Percentiles rank a stretch among this genome's conserved stretches.
Evolutionary conservation across 2,113 vertebrate genomes (phyloP).

Genomic region (Sisor rabdophorus): DNA sequence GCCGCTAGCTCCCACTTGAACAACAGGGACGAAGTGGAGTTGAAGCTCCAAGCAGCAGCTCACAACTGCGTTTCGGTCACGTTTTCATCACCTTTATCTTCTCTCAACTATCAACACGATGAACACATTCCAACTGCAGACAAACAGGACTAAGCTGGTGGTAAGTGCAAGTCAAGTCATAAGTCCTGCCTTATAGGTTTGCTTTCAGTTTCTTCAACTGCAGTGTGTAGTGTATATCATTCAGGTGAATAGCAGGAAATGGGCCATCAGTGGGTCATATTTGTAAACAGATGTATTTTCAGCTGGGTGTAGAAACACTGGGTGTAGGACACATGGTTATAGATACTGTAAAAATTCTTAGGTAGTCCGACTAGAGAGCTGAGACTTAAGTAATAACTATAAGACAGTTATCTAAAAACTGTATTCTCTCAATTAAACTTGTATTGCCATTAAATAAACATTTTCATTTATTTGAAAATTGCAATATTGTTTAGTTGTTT

Average conservation of each 20-base stretch:
- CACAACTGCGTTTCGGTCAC: constrained; percentile 14
- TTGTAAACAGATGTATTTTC: neutral
- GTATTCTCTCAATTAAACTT: too few relatives aligned
- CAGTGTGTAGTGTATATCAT: neutral
- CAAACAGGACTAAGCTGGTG: constrained; percentile 14
- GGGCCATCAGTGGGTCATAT: neutral
- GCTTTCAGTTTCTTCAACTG: constrained; percentile 8
- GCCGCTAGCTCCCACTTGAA: constrained; percentile 53
- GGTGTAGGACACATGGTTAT: neutral
- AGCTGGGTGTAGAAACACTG: neutral
- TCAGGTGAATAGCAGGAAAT: neutral
- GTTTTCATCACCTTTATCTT: constrained; percentile 10
- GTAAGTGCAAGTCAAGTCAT: constrained; percentile 44
- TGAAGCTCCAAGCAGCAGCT: constrained; percentile 34
- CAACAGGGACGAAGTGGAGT: constrained; percentile 54
- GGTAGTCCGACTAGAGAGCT: too few relatives aligned
- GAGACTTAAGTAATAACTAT: neutral
- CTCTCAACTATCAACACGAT: neutral
- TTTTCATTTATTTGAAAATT: too few relatives aligned
- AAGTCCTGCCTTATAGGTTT: neutral
- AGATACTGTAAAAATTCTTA: neutral
- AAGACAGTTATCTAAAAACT: neutral
- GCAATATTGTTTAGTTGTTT: too few relatives aligned
- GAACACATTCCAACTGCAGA: constrained; percentile 19
- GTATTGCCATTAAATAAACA: too few relatives aligned